These are phyloP conservation scores for Raja brachyura DNA, from an alignment of 2,113 vertebrate genomes.

Conservation along the genomic window DNA sequence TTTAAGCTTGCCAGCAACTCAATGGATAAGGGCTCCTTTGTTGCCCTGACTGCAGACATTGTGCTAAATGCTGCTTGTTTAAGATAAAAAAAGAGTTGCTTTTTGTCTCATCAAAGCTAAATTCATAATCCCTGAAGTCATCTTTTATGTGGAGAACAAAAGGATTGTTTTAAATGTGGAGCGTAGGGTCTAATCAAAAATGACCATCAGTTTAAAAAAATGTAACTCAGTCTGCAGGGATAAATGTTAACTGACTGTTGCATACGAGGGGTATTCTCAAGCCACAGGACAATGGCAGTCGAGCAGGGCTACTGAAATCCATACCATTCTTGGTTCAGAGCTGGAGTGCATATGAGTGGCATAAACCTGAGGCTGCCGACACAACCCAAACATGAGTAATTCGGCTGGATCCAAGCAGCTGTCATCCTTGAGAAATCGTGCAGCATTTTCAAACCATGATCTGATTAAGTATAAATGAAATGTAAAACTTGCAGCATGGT, in stretches of 20 bases:
- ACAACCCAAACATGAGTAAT: constrained; percentile 2
- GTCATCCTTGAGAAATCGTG: not conserved
- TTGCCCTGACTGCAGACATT: constrained; percentile 51
- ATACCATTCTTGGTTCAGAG: not conserved
- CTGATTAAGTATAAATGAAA: not conserved
- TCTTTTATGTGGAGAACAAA: constrained; percentile 49
- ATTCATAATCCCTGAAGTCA: constrained; percentile 52
- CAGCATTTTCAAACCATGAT: not conserved
- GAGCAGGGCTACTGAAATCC: not conserved
- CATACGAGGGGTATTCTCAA: not conserved
- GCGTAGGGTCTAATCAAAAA: constrained; percentile 46
- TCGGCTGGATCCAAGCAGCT: not conserved
- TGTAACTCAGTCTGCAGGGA: not conserved
- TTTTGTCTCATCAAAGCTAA: constrained; percentile 53
- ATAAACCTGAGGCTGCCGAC: not conserved
- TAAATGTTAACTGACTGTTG: not conserved
- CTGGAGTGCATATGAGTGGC: not conserved
- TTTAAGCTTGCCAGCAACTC: constrained; percentile 45
- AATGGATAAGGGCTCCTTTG: constrained; percentile 58
- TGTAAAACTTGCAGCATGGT: not conserved
- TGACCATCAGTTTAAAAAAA: constrained; percentile 44
- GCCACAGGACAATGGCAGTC: not conserved
- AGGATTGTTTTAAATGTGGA: constrained; percentile 48
- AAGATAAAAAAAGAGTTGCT: constrained; percentile 53
- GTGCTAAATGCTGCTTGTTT: constrained; percentile 53